phyloP scores from a whole-genome alignment of 1,140 invertebrate species.

The Lutraria rhynchaena region DNA sequence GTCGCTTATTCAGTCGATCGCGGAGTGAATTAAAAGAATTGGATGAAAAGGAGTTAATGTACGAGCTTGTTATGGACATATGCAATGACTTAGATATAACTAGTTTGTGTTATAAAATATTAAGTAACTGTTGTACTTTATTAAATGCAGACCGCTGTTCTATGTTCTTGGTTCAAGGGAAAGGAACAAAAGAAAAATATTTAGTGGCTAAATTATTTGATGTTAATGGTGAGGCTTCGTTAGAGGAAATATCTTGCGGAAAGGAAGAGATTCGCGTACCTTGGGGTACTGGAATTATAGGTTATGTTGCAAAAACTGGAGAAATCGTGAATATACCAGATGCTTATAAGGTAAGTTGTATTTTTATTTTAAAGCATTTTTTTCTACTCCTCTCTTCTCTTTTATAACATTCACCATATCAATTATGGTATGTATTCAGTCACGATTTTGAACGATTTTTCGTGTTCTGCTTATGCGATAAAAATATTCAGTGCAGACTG shows the following conservation, averaged over 20 bases:
- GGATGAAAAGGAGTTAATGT: constrained; percentile 97
- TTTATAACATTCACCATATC: too few species aligned
- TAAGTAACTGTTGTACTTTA: constrained; percentile 96
- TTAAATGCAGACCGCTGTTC: constrained; percentile 96
- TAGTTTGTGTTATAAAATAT: constrained; percentile 96
- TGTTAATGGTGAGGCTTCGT: constrained; percentile 86
- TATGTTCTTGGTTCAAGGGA: constrained; percentile 93
- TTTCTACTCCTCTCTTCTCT: neutral
- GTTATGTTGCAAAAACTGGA: constrained; percentile 95
- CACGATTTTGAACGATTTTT: too few species aligned
- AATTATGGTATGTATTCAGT: too few species aligned
- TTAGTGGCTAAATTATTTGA: constrained; percentile 97
- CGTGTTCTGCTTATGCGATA: too few species aligned
- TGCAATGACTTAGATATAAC: constrained; percentile 97
- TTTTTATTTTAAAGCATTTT: neutral
- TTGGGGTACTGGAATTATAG: constrained; percentile 92
- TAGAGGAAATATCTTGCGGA: constrained; percentile 93
- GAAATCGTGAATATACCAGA: constrained; percentile 97
- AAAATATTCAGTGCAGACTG: too few species aligned
- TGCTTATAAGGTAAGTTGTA: constrained; percentile 92
- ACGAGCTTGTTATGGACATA: constrained; percentile 98
- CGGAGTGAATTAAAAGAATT: constrained; percentile 92
- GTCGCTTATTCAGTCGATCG: constrained; percentile 67
- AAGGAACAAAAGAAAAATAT: constrained; percentile 82
- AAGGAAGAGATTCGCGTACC: constrained; percentile 96